Conservation (phyloP, 2,113 vertebrate species). For the Tyto alba region DNA sequence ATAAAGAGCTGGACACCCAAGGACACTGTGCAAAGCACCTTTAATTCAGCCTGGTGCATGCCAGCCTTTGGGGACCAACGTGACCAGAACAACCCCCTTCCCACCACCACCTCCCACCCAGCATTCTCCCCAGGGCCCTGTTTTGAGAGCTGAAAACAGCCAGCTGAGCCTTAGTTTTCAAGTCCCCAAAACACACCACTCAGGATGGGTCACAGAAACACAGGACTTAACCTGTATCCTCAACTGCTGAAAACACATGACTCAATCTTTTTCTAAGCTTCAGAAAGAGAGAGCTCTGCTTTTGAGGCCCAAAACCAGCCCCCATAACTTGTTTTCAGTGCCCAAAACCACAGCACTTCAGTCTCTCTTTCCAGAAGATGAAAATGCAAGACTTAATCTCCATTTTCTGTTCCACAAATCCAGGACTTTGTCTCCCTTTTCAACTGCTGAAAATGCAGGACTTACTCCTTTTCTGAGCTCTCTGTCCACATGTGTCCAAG, state of each 20-base stretch:
- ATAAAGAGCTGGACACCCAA: background rate
- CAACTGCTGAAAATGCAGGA: rapidly evolving
- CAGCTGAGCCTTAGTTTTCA: background rate
- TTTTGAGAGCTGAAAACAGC: background rate
- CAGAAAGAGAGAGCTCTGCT: background rate
- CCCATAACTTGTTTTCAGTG: background rate
- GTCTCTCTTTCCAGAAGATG: background rate
- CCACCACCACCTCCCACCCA: too few relatives aligned
- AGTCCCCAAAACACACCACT: background rate
- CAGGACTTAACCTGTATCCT: background rate
- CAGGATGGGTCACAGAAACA: background rate
- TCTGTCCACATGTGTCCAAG: background rate
- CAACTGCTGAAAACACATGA: background rate
- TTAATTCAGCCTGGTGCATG: background rate
- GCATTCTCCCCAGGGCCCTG: too few relatives aligned
- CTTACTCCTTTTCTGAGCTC: too few relatives aligned
- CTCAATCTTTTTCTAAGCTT: background rate
- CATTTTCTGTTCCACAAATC: background rate
- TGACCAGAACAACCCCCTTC: rapidly evolving
- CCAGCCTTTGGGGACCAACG: rapidly evolving
- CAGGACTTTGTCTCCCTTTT: background rate
- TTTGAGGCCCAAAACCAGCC: background rate
- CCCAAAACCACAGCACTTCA: background rate
- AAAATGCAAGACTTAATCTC: background rate
- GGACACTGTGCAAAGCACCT: background rate